Evolutionary conservation across 1,140 invertebrate genomes (phyloP).

Genomic region (Caenorhabditis latens): DNA sequence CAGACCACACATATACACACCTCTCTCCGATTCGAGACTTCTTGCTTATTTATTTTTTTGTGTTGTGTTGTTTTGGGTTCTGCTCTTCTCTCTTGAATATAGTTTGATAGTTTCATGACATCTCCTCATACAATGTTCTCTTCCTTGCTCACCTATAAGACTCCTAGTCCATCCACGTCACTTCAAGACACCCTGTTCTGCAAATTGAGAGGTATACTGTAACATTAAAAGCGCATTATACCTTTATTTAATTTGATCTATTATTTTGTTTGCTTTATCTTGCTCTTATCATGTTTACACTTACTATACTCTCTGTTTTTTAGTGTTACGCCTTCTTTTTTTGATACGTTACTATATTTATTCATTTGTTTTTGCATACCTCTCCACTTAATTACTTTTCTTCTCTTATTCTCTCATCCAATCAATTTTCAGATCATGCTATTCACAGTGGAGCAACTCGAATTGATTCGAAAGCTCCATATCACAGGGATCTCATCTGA

Average conservation of each 20-base stretch:
- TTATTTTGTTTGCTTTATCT: not conserved
- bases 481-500: slow-evolving; percentile 68
- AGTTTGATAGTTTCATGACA: too few species aligned
- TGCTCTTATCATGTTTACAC: not conserved
- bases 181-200: too few species aligned
- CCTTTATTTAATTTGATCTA: not conserved
- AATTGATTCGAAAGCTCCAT: slow-evolving; percentile 67
- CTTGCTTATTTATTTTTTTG: slow-evolving; percentile 7
- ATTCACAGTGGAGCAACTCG: slow-evolving; percentile 72
- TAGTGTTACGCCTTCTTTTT: not conserved
- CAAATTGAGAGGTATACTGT: too few species aligned
- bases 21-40: not conserved
- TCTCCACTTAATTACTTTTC: not conserved
- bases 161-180: too few species aligned
- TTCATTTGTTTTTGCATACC: not conserved
- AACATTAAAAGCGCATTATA: too few species aligned
- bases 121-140: too few species aligned
- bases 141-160: too few species aligned
- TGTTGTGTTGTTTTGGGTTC: too few species aligned
- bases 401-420: not conserved
- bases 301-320: slow-evolving; percentile 20
- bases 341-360: not conserved
- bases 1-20: slow-evolving; percentile 39
- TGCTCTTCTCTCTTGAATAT: too few species aligned
- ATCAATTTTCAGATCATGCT: slow-evolving; percentile 38